These are phyloP conservation scores for Cyanoliseus patagonus DNA, from an alignment of 2,113 vertebrate species.

Conservation along the genomic window DNA sequence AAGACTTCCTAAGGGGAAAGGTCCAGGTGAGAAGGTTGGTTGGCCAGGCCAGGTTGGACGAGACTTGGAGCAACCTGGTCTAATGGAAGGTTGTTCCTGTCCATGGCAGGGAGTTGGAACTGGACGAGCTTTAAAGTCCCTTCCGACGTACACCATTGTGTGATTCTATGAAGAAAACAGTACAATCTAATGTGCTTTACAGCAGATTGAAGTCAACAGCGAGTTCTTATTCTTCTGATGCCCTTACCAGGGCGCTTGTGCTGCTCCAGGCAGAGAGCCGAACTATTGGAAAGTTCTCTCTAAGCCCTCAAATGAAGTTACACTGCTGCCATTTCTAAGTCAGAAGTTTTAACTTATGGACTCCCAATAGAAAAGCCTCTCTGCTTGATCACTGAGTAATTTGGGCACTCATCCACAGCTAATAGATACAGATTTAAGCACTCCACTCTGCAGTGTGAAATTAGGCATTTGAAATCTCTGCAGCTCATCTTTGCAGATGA, in stretches of 20 bases:
- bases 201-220: background rate
- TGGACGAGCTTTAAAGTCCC: background rate
- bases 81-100: background rate
- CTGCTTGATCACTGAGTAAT: background rate
- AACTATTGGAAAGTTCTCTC: background rate
- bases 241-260: background rate
- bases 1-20: background rate
- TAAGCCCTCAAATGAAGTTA: background rate
- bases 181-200: accelerated
- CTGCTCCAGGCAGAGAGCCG: background rate
- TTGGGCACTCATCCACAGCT: background rate
- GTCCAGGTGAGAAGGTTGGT: background rate
- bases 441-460: background rate
- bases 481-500: background rate
- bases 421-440: background rate
- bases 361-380: background rate
- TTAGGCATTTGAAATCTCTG: background rate
- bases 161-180: background rate
- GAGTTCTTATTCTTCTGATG: background rate
- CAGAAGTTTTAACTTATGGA: background rate
- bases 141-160: background rate
- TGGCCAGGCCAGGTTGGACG: background rate
- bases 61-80: background rate
- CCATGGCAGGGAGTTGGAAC: background rate
- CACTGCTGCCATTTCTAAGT: background rate